Conservation (phyloP, 2,888 invertebrate species). For the Galerucella calmariensis region DNA sequence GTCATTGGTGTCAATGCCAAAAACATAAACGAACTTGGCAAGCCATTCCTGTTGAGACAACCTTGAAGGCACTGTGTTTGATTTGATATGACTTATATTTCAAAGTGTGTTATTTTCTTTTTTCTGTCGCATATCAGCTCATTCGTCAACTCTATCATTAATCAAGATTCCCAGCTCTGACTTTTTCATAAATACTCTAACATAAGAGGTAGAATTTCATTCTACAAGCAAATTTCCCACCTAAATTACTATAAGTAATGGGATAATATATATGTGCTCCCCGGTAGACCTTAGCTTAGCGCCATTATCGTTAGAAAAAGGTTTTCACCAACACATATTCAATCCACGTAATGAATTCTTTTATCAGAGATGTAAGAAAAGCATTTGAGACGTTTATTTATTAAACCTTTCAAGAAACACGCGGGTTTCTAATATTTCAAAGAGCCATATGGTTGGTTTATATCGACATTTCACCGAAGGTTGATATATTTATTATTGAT, state of each 20-base stretch:
- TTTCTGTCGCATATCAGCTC: too few species aligned
- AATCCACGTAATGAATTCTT: constrained; percentile 33
- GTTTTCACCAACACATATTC: constrained; percentile 23
- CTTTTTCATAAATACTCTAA: not conserved
- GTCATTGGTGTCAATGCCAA: too few species aligned
- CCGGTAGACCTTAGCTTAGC: not conserved
- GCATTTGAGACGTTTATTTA: constrained; percentile 31
- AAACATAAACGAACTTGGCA: too few species aligned
- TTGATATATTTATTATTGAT: constrained; percentile 28
- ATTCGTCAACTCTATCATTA: too few species aligned
- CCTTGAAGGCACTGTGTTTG: too few species aligned
- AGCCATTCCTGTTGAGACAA: too few species aligned
- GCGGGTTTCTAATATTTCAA: constrained; percentile 24
- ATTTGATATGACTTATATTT: too few species aligned
- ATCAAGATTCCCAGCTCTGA: too few species aligned
- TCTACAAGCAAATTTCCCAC: too few species aligned
- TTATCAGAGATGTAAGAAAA: constrained; percentile 32
- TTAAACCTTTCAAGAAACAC: constrained; percentile 24
- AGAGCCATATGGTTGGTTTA: constrained; percentile 21
- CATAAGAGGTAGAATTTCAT: too few species aligned
- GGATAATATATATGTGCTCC: not conserved
- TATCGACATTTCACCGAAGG: constrained; percentile 19
- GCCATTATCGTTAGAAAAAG: constrained; percentile 12
- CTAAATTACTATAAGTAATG: too few species aligned
- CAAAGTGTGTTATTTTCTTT: too few species aligned